Evolutionary conservation across 2,113 vertebrate species (phyloP).

Genomic region (Lophochroa leadbeateri): DNA sequence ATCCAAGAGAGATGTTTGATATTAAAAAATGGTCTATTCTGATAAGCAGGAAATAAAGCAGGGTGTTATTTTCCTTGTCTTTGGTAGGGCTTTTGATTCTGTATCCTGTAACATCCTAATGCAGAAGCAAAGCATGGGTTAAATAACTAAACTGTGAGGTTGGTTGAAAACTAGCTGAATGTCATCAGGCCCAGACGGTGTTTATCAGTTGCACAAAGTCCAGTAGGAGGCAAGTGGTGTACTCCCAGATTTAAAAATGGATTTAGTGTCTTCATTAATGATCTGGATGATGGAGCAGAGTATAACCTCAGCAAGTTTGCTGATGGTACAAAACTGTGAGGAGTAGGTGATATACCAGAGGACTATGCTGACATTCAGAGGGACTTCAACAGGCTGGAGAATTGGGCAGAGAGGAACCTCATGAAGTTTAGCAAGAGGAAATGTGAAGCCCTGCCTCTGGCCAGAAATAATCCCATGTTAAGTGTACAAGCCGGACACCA

Average conservation of each 20-base stretch:
- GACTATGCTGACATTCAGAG: background rate
- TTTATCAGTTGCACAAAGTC: background rate
- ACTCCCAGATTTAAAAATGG: background rate
- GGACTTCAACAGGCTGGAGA: background rate
- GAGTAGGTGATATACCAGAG: background rate
- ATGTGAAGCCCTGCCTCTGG: background rate
- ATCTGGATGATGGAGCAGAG: background rate
- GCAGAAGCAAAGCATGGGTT: background rate
- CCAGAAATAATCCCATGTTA: background rate
- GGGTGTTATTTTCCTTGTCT: background rate
- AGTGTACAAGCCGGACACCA: background rate
- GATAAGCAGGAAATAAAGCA: background rate
- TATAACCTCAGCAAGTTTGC: background rate
- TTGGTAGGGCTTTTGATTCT: background rate
- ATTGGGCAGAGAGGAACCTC: background rate
- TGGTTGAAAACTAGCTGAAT: background rate
- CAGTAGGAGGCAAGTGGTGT: background rate
- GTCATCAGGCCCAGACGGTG: background rate
- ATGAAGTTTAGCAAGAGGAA: background rate
- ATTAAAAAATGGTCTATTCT: background rate
- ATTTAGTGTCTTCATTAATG: background rate
- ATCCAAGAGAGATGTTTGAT: background rate
- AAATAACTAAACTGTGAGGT: background rate
- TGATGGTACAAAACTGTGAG: background rate
- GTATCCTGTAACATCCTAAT: background rate